Conservation (phyloP, 2,113 vertebrate species). For the Eptatretus burgeri region DNA sequence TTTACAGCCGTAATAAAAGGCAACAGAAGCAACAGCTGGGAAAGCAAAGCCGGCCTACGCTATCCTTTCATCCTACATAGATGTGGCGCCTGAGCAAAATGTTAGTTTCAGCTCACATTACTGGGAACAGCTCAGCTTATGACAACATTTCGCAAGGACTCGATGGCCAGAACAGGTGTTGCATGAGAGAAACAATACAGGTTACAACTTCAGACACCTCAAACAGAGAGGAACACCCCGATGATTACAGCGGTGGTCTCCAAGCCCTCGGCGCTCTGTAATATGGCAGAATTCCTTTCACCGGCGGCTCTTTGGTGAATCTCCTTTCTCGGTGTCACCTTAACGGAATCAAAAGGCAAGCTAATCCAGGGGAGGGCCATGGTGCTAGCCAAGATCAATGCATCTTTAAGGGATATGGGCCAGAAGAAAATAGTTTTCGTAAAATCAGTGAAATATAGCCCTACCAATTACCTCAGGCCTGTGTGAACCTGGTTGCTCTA, state of each 20-base stretch:
- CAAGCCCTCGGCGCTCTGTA: neutral
- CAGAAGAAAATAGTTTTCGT: too few relatives aligned
- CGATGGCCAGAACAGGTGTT: constrained; percentile 3
- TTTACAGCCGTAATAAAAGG: constrained; percentile 6
- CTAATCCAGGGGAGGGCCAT: constrained; percentile 2
- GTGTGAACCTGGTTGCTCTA: too few relatives aligned
- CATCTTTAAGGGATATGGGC: too few relatives aligned
- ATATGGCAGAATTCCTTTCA: constrained; percentile 6
- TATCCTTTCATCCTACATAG: constrained; percentile 5
- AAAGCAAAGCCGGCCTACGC: neutral
- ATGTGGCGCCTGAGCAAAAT: neutral
- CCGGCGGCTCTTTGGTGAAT: constrained; percentile 6
- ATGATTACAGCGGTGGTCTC: constrained; percentile 1
- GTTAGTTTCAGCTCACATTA: constrained; percentile 4
- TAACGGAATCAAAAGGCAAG: constrained; percentile 6
- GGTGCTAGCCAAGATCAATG: too few relatives aligned
- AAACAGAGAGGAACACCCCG: constrained; percentile 2
- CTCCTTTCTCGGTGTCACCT: neutral
- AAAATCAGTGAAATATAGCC: too few relatives aligned
- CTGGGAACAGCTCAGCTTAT: constrained; percentile 4
- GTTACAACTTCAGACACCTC: constrained; percentile 5
- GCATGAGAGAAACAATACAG: neutral
- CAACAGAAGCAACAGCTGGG: neutral
- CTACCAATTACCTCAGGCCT: too few relatives aligned
- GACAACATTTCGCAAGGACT: neutral